Percentiles rank a stretch among this genome's conserved stretches.
phyloP scores from a whole-genome alignment of 2,113 vertebrate species.

The Xiphias gladius region DNA sequence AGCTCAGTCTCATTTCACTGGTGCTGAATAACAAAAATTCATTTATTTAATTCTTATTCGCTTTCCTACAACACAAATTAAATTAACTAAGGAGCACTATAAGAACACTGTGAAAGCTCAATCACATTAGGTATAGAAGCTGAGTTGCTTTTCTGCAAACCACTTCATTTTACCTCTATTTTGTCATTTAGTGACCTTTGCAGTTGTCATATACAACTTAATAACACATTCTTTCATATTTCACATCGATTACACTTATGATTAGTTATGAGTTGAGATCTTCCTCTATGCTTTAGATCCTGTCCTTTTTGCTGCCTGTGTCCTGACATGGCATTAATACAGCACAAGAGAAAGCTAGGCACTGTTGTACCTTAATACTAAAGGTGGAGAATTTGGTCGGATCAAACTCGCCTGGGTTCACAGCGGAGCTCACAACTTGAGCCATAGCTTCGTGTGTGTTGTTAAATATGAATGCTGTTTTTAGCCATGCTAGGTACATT shows the following conservation, averaged over 20 bases:
- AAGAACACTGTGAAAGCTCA: constrained; percentile 7
- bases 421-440: neutral
- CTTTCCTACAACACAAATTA: constrained; percentile 22
- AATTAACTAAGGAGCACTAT: constrained; percentile 12
- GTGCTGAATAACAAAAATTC: constrained; percentile 30
- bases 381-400: neutral
- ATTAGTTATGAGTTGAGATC: neutral
- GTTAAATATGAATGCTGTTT: constrained; percentile 16
- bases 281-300: neutral
- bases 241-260: neutral
- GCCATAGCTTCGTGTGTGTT: neutral
- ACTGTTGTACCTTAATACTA: neutral
- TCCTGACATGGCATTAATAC: neutral
- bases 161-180: neutral
- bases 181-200: neutral
- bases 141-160: constrained; percentile 7
- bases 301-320: neutral
- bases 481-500: neutral
- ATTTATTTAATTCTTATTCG: constrained; percentile 30
- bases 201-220: neutral
- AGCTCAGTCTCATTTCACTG: constrained; percentile 38
- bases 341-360: neutral
- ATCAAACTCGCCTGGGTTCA: constrained; percentile 7
- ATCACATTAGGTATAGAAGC: constrained; percentile 1
- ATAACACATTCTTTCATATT: neutral